A percentile compares a stretch with the other conserved stretches of the same genome.
Evolutionary conservation across 2,888 invertebrate genomes (phyloP).

Genomic region (Spialia ferax): DNA sequence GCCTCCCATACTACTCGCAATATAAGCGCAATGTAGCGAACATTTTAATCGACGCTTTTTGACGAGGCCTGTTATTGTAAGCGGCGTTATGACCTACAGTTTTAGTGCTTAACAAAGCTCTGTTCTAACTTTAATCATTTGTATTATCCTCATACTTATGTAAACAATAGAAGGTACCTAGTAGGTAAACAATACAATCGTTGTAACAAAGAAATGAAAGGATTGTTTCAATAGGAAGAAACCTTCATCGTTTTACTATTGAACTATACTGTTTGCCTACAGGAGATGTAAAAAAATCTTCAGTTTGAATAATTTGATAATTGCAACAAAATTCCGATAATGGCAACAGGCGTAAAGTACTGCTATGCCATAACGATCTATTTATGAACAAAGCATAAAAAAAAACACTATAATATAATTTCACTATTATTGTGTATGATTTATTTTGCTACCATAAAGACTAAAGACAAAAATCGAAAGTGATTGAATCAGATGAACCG

Average conservation of each 20-base stretch:
- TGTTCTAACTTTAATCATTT: background rate
- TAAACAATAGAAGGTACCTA: background rate
- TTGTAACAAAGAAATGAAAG: background rate
- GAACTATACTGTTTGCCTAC: too few relatives aligned
- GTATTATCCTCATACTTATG: background rate
- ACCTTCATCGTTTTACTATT: background rate
- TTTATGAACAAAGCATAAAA: too few relatives aligned
- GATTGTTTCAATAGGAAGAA: background rate
- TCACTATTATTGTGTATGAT: too few relatives aligned
- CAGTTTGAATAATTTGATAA: too few relatives aligned
- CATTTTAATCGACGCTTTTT: constrained; percentile 1
- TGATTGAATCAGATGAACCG: background rate
- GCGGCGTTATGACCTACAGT: background rate
- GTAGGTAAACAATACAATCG: background rate
- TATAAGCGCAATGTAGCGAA: background rate
- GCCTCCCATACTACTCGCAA: background rate
- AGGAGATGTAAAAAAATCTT: too few relatives aligned
- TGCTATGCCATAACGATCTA: too few relatives aligned
- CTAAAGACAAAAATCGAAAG: background rate
- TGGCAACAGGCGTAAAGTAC: too few relatives aligned
- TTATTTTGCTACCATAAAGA: too few relatives aligned
- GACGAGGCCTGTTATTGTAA: background rate
- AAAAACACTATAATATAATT: too few relatives aligned
- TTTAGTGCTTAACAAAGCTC: background rate
- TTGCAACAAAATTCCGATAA: too few relatives aligned